Conservation (phyloP, 2,888 invertebrate genomes). For the Agrypnus murinus region DNA sequence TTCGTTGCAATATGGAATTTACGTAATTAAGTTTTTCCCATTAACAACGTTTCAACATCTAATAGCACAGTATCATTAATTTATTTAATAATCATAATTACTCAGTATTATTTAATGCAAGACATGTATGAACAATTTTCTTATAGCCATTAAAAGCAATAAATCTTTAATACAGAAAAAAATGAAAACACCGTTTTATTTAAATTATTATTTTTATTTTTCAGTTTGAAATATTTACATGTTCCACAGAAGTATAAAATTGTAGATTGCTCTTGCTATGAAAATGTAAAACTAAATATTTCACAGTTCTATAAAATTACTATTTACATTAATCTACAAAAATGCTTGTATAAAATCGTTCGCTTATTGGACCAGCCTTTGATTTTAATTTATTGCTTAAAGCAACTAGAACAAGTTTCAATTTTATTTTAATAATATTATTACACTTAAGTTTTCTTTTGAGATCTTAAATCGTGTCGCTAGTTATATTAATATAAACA, state of each 20-base stretch:
- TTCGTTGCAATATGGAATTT: slow-evolving; percentile 17
- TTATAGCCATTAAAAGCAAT: background rate
- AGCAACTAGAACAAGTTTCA: background rate
- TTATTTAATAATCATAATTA: slow-evolving; percentile 20
- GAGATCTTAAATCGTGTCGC: slow-evolving; percentile 21
- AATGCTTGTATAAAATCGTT: background rate
- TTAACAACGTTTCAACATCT: background rate
- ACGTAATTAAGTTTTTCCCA: slow-evolving; percentile 11
- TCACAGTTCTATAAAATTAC: slow-evolving; percentile 19
- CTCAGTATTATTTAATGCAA: slow-evolving; percentile 4
- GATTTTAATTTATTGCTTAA: background rate
- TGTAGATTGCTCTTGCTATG: background rate
- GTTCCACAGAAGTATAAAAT: slow-evolving; percentile 8
- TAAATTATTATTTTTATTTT: slow-evolving; percentile 16
- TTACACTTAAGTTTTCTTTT: slow-evolving; percentile 19
- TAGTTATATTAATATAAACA: slow-evolving; percentile 13
- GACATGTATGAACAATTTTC: background rate
- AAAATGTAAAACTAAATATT: background rate
- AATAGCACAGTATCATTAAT: slow-evolving; percentile 15
- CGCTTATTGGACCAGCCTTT: slow-evolving; percentile 9
- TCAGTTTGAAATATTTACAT: slow-evolving; percentile 4
- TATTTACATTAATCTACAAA: slow-evolving; percentile 29
- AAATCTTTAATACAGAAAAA: too few species aligned
- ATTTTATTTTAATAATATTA: background rate
- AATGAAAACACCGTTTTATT: too few species aligned